phyloP scores from a whole-genome alignment of 2,888 invertebrate species.

The Tenthredo mesomela region DNA sequence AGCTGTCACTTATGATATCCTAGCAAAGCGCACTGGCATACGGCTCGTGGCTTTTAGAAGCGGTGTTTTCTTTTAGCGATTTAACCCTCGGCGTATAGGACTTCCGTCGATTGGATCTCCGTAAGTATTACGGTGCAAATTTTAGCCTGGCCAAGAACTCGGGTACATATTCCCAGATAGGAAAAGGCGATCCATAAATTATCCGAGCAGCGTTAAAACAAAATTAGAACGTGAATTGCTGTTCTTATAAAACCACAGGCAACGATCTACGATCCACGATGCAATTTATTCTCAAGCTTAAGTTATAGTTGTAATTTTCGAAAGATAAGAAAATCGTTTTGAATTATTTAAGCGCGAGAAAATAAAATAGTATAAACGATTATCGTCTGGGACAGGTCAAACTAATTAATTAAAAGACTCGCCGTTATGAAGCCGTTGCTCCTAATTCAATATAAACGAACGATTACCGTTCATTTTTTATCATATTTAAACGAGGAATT shows the following conservation, averaged over 20 bases:
- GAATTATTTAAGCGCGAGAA: no score
- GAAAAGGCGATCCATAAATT: slow-evolving; percentile 50
- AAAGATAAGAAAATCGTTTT: slow-evolving; percentile 27
- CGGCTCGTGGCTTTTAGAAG: not conserved
- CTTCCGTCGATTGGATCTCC: slow-evolving; percentile 45
- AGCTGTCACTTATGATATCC: slow-evolving; percentile 29
- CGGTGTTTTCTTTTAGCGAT: slow-evolving; percentile 27
- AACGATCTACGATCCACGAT: slow-evolving; percentile 9
- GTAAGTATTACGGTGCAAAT: slow-evolving; percentile 47
- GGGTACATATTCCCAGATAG: slow-evolving; percentile 35
- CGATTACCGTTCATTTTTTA: not conserved
- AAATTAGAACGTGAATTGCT: slow-evolving; percentile 50
- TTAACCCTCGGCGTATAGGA: slow-evolving; percentile 41
- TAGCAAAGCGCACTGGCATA: not conserved
- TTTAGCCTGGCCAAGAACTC: slow-evolving; percentile 20
- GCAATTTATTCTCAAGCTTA: slow-evolving; percentile 40
- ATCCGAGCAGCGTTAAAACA: slow-evolving; percentile 39
- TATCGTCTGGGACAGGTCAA: not conserved
- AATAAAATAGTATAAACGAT: not conserved
- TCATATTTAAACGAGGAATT: not conserved
- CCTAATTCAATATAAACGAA: not conserved
- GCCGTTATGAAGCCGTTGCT: not conserved
- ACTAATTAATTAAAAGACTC: not conserved
- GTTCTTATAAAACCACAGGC: slow-evolving; percentile 39
- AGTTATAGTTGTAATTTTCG: not conserved